Percentiles rank a stretch among this genome's conserved stretches.
Conservation (phyloP, 2,797 vertebrate genomes). For the Hyperoplus lanceolatus region DNA sequence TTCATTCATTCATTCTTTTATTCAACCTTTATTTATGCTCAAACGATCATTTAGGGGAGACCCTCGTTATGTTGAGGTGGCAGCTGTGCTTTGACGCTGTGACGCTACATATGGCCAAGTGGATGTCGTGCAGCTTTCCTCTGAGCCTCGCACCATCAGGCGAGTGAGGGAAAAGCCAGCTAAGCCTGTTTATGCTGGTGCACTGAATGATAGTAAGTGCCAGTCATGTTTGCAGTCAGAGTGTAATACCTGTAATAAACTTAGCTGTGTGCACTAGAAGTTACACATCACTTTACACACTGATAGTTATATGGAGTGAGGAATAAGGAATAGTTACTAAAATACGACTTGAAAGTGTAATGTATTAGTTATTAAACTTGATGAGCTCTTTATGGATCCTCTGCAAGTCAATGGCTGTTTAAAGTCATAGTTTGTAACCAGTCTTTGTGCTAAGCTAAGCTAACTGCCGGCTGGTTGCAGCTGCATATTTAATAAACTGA, state of each 20-base stretch:
- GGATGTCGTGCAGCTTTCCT: conserved; percentile 35
- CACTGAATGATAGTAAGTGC: conserved; percentile 22
- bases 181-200: conserved; percentile 40
- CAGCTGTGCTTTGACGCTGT: conserved; percentile 51
- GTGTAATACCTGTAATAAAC: too few relatives aligned
- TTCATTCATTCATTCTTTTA: too few relatives aligned
- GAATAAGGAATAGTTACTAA: too few relatives aligned
- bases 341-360: neutral
- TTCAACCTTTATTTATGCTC: too few relatives aligned
- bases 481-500: neutral
- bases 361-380: neutral
- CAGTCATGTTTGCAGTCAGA: too few relatives aligned
- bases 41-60: too few relatives aligned
- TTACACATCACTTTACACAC: too few relatives aligned
- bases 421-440: neutral
- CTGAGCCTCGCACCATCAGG: conserved; percentile 48
- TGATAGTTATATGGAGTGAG: too few relatives aligned
- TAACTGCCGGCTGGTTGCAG: neutral
- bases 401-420: neutral
- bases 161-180: conserved; percentile 53
- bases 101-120: conserved; percentile 6
- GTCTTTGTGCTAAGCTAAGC: conserved; percentile 10
- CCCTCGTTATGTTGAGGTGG: conserved; percentile 15
- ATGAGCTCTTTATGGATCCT: neutral
- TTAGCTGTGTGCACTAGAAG: too few relatives aligned